Base-by-base conservation (phyloP, 2,797 vertebrate genomes). In the Microctenopoma steveboyesi region DNA sequence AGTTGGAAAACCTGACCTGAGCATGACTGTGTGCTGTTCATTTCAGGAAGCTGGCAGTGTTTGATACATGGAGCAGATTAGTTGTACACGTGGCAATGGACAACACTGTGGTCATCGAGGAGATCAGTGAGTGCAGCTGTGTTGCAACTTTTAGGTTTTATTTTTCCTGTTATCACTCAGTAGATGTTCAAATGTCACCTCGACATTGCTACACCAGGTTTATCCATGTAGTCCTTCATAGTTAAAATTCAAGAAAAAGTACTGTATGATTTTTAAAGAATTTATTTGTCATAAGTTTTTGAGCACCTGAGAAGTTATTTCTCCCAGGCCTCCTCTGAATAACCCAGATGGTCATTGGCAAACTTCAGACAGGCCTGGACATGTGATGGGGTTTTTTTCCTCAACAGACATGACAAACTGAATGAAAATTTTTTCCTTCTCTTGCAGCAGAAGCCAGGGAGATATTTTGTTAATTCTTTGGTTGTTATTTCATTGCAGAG, bases 31-130 rank as follows among this genome's bases (percentile, higher is more conserved):
- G 48, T 85, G 39, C 18, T 74, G 11, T 54, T 4, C 46, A 33
- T 59, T 64, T 72, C 72, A 99, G 98, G 94, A 99, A 99, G 77
- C 94, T 99, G 72, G 94, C 96, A 0, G 93, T 95, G 83, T 99
- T 99, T 79, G 98, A 99, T 80, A 94, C 94, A 0, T 99, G 98
- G 98, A 99, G 98, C 81, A 94, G 95, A 18, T 74, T 98, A 89
- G 97, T 97, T 4, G 96, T 99, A 4, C 98, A 99, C 18, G 95
- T 99, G 89, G 98, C 98, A 0, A 99, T 99, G 98, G 98, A 99
- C 91, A 99, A 99, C 93, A 99, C 98, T 0, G 98, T 99, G 85
- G 96, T 98, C 90, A 98, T 98, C 84, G 96, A 98, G 79, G 97
- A 99, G 74, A 98, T 99, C 90, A 92, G 98, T 99, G 90, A 98